Evolutionary conservation across 2,797 vertebrate species (phyloP), one percentile per base, ranked within the genome.

Genomic region (Rhinichthys osculus): DNA sequence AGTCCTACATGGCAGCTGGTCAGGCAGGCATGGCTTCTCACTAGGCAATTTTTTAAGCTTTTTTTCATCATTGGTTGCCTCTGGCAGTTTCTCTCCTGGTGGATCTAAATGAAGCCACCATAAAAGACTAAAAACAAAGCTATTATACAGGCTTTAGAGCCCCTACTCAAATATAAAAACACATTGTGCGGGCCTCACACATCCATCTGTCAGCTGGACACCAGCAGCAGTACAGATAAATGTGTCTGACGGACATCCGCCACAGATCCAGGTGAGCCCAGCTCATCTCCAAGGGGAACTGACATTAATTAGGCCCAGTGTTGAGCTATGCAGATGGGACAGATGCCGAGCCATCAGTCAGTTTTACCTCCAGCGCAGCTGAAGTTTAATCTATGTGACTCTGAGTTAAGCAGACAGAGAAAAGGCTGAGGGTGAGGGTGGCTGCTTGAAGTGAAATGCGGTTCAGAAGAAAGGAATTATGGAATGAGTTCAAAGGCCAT

Each of bases 291-390:
- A 35, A 79, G 72, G 82, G 33, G 78, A 80, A 80, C 62, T 59
- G 62, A 82, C 54, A 74, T 69, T 88, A 87, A 88, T 88, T 52
- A 84, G 74, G 52, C 42, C 74, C 70, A 70, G 40, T n/a, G 54
- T 59, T 82, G 73, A 69, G 66, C 35, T 72, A 54, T 76, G 59
- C 87, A 87, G 86, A 86, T 88, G 86, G 81, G 67, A 74, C 27
- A 40, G 64, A 73, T 64, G 71, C 81, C 50, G 21, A 70, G 64
- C 72, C 76, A 85, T 89, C 87, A 85, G 71, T 89, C 85, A 85
- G 69, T 71, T 38, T 50, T 74, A 86, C 70, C 19, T 85, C 81
- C 76, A 73, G 40, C 6, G 4, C 42, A 7, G 79, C 23, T 72
- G 54, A 77, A 77, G 74, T 72, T 85, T 88, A 35, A 83, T 85